Evolutionary conservation across 2,888 invertebrate genomes (phyloP), one percentile per base, ranked within the genome.

Genomic region (Physocephala rufipes): DNA sequence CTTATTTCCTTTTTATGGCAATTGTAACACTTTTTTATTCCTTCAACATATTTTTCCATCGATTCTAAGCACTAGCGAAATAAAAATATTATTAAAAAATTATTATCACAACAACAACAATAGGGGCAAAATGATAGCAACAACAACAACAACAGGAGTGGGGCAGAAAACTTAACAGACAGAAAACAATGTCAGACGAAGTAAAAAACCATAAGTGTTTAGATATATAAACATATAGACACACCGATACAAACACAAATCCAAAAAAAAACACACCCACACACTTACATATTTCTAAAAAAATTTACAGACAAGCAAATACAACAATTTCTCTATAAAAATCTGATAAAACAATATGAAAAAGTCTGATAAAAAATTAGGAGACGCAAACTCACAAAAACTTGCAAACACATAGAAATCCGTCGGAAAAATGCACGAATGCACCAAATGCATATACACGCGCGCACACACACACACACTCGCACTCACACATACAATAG

Each of bases 101-200:
- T 55, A 53, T 28, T 43, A 55, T 55, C 43, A 67, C 15, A 68
- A 61, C 62, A 62, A 68, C 68, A 68, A 53, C 55, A 68, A 51
- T 51, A 19, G 21, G 61, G 19, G 24, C 28, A 58, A 24, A n/a
- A n/a, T n/a, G n/a, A n/a, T 24, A 58, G 28, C 21, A 58, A 58
- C 58, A 49, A 49, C 49, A 49, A 49, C 49, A 49, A 49, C 49
- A 49, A 49, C 49, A 49, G 16, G 12, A 49, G 9, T 36, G 36
- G 28, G 19, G 9, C 4, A 36, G 5, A 36, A 36, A 36, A 36
- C 36, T 7, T 7, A 7, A 9, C 36, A 36, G 36, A 36, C 36
- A 4, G 43, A 66, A 55, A 66, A 55, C 19, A 13, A 21, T 26
- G 49, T 62, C 68, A 68, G 68, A 68, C 68, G 51, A 68, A 68